Evolutionary conservation across 2,113 vertebrate species (phyloP).

Genomic region (Mellivora capensis): DNA sequence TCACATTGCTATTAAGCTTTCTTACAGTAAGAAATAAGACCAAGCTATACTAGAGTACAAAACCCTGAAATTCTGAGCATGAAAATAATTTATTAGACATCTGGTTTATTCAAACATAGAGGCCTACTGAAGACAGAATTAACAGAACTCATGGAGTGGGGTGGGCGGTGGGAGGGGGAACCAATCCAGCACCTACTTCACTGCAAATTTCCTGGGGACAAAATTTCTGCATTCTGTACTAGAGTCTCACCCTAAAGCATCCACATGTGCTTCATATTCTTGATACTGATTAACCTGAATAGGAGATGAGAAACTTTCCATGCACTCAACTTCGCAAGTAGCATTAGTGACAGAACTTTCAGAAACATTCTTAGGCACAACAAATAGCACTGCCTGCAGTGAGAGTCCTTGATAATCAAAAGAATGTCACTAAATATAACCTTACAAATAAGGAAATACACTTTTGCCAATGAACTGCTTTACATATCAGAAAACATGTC

Average conservation of each 20-base stretch:
- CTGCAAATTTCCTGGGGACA: conserved; percentile 29
- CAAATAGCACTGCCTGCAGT: conserved; percentile 63
- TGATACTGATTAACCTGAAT: neutral
- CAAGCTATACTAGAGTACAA: conserved; percentile 65
- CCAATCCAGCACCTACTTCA: conserved; percentile 30
- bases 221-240: neutral
- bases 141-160: conserved; percentile 56
- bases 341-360: conserved; percentile 10
- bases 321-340: conserved; percentile 15
- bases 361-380: conserved; percentile 56
- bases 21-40: conserved; percentile 62
- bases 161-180: neutral
- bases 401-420: conserved; percentile 53
- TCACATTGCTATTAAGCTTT: conserved; percentile 62
- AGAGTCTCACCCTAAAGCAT: neutral
- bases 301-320: neutral
- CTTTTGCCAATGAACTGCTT: conserved; percentile 20
- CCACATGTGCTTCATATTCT: neutral
- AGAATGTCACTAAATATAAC: conserved; percentile 53
- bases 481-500: conserved; percentile 22
- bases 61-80: conserved; percentile 67
- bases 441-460: conserved; percentile 41
- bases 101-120: conserved; percentile 64
- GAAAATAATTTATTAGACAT: conserved; percentile 78
- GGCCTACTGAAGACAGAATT: conserved; percentile 56